Evolutionary conservation across 2,113 vertebrate species (phyloP), one percentile per base, ranked within the genome.

Genomic region (Trogon melanurus): DNA sequence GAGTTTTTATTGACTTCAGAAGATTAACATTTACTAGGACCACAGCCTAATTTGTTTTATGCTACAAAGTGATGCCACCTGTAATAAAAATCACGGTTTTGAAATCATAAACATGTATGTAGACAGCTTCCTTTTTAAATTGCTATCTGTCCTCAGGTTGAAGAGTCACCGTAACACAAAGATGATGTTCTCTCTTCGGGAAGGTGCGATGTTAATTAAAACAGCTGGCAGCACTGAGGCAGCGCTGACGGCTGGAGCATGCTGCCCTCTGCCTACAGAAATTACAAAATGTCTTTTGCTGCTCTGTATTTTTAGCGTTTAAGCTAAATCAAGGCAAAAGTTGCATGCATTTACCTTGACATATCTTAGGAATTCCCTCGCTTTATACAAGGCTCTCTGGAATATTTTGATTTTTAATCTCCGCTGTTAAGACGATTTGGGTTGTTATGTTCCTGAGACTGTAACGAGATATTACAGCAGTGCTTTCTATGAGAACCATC

Each of bases 201-300:
- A 58, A 41, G 78, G 45, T 13, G 65, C 82, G 73, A 66, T 79
- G 72, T 88, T 86, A 79, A 60, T 89, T 79, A 86, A 95, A 36
- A 45, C 53, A 10, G 25, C 64, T 22, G 47, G 30, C 54, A 88
- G 30, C 14, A 10, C 50, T 26, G 38, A 69, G 74, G 34, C 56
- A 5, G 16, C 1, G n/a, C 65, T 51, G 73, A 96, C 96, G 94
- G 73, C 93, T 98, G 96, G 97, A 95, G 79, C 84, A 86, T 98
- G 95, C 98, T 98, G 98, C 98, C 98, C 98, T 97, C 98, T 98
- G 94, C 91, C 97, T 98, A 83, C 96, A 56, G 76, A 93, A 95
- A 75, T 82, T 26, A 38, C 82, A 95, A 97, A 96, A 58, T 67
- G 70, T 48, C 11, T 64, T 95, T 79, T 97, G 71, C 47, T 93